Evolutionary conservation across 1,140 invertebrate species (phyloP), one percentile per base, ranked within the genome.

Genomic region (Panagrolaimus sp.): DNA sequence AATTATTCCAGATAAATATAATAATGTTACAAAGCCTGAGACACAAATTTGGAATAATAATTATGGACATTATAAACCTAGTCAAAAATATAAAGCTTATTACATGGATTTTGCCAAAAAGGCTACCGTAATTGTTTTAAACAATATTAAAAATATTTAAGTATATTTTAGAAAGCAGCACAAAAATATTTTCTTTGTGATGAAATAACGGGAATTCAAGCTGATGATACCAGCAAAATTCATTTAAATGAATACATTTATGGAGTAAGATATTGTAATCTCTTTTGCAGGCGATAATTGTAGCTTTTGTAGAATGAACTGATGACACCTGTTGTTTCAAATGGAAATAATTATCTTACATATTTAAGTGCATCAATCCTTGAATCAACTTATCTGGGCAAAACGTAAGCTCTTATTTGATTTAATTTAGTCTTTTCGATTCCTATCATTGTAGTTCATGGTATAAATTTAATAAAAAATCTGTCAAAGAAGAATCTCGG

Each of bases 231-330:
- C 23, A 43, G 68, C 9, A 75, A 71, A 69, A 72, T 75, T 53
- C 72, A 74, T 62, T 63, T 74, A 20, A 72, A 72, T 20, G 72
- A 74, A 69, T 74, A 74, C 69, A 72, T 72, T 31, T 74, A 74
- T 43, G 72, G 72, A 46, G 72, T 75, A 45, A 20, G 65, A 73
- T 48, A 68, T n/a, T 66, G 16, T 4, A 1, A 1, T 20, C 11
- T n/a, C n/a, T n/a, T n/a, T n/a, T n/a, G n/a, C n/a, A n/a, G 38
- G 45, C n/a, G 61, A 4, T 20, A 57, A 57, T 48, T 27, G 25
- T 51, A 31, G n/a, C n/a, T 7, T 43, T 72, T 71, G 72, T 31
- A 74, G 72, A 74, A 74, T 27, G 72, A 74, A 61, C 72, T 74
- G 4, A 74, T 74, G 72, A 74, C 72, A 16, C 72, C 72, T 38